Evolutionary conservation across 2,113 vertebrate species (phyloP), one percentile per base, ranked within the genome.

Genomic region (Aythya baeri): DNA sequence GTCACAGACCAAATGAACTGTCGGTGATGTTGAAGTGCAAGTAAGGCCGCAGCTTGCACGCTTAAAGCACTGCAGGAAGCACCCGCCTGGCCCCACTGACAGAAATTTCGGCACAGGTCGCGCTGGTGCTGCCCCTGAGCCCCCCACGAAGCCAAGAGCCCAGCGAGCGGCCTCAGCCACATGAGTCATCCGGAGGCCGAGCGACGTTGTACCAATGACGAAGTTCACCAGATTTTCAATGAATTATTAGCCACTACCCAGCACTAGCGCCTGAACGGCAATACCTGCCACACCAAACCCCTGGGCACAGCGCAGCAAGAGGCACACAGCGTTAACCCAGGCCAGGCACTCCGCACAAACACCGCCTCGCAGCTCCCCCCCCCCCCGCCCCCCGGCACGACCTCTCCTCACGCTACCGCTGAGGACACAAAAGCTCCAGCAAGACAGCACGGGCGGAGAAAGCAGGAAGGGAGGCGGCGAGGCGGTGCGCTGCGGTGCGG

Each of bases 11-110:
- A 12, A 7, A 18, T 32, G 49, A 8, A 59, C 79, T 11, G 49
- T 8, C 13, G 50, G 6, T 11, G 12, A 5, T 0, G n/a, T 6
- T 14, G 1, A 14, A n/a, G 76, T 1, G 26, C 1, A n/a, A 77
- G 14, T 41, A 70, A 41, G 46, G 72, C 77, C 68, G 67, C 84
- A 13, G 20, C 65, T 61, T 50, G 87, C 20, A 41, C 67, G 2
- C 29, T 3, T 4, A 2, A 23, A 27, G 38, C 11, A 22, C 34
- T 9, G 32, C 80, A 2, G 44, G 0, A 38, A 89, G 68, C 7
- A 23, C 2, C 8, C 7, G 2, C 31, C 5, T 4, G 31, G 72
- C 15, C 9, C 27, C 6, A 18, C 2, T 0, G 10, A 23, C 1
- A 59, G 3, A 2, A 54, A 85, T 0, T 0, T 58, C 72, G 44